phyloP scores from a whole-genome alignment of 2,113 vertebrate species.

The Lagopus muta region DNA sequence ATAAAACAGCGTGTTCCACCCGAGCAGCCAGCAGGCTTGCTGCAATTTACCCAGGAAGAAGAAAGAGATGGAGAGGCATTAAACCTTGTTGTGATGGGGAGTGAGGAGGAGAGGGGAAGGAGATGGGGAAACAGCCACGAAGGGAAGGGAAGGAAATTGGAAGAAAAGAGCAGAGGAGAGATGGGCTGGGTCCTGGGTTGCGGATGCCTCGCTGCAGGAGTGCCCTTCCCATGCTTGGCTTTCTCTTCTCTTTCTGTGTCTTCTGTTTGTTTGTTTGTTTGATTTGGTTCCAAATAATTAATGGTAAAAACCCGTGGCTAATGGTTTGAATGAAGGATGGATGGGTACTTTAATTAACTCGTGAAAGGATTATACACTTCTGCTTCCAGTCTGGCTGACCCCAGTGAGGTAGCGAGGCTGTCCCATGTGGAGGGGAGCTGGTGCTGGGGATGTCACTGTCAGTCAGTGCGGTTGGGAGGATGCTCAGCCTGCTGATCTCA shows the following conservation, averaged over 20 bases:
- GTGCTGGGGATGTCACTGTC: background rate
- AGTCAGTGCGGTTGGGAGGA: background rate
- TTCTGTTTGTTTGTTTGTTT: slow-evolving; percentile 46
- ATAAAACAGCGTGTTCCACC: slow-evolving; percentile 50
- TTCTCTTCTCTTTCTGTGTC: background rate
- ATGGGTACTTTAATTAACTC: slow-evolving; percentile 56
- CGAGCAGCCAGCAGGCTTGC: background rate
- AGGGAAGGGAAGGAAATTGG: background rate
- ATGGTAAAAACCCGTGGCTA: slow-evolving; percentile 41
- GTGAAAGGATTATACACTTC: slow-evolving; percentile 50
- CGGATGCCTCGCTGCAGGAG: too few species aligned
- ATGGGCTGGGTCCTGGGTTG: background rate
- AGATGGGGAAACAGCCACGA: background rate
- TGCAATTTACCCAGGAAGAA: slow-evolving; percentile 18
- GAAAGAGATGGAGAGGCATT: slow-evolving; percentile 35
- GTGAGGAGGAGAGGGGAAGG: background rate
- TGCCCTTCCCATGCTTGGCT: background rate
- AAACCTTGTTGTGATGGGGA: slow-evolving; percentile 44
- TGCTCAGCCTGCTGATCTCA: background rate
- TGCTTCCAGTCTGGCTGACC: slow-evolving; percentile 13
- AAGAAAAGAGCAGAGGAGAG: background rate
- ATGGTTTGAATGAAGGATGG: slow-evolving; percentile 48
- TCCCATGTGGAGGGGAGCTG: accelerated
- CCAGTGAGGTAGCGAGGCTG: background rate
- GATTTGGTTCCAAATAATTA: slow-evolving; percentile 66